Evolutionary conservation across 2,113 vertebrate species (phyloP).

Genomic region (Cyanoderma ruficeps): DNA sequence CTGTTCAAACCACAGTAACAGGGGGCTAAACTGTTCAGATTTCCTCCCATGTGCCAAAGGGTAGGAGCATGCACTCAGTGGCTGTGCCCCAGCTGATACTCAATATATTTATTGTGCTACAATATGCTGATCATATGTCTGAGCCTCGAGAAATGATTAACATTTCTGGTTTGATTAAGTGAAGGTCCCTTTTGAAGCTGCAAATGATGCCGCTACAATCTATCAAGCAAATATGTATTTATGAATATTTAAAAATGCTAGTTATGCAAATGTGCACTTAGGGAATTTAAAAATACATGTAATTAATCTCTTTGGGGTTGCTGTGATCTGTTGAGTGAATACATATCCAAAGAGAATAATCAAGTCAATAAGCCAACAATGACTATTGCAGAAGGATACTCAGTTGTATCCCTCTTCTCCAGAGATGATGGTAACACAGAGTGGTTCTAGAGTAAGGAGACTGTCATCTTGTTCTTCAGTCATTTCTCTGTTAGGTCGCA

Average conservation of each 20-base stretch:
- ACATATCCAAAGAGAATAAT: constrained; percentile 57
- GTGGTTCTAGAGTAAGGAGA: background rate
- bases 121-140: constrained; percentile 58
- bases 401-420: background rate
- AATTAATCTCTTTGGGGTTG: constrained; percentile 64
- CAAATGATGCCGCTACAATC: constrained; percentile 53
- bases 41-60: background rate
- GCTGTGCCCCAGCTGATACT: background rate
- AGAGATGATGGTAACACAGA: background rate
- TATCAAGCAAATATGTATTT: constrained; percentile 69
- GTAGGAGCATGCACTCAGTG: background rate
- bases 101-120: constrained; percentile 16
- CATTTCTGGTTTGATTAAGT: constrained; percentile 63
- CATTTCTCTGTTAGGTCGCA: background rate
- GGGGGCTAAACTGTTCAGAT: background rate
- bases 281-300: constrained; percentile 66
- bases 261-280: constrained; percentile 67
- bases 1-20: background rate
- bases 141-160: constrained; percentile 60
- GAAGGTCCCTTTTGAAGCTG: constrained; percentile 59
- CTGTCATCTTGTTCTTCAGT: background rate
- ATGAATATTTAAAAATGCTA: constrained; percentile 69
- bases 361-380: constrained; percentile 25
- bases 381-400: background rate
- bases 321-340: constrained; percentile 60